phyloP scores from a whole-genome alignment of 2,113 vertebrate genomes.

The Nyctibius bracteatus region DNA sequence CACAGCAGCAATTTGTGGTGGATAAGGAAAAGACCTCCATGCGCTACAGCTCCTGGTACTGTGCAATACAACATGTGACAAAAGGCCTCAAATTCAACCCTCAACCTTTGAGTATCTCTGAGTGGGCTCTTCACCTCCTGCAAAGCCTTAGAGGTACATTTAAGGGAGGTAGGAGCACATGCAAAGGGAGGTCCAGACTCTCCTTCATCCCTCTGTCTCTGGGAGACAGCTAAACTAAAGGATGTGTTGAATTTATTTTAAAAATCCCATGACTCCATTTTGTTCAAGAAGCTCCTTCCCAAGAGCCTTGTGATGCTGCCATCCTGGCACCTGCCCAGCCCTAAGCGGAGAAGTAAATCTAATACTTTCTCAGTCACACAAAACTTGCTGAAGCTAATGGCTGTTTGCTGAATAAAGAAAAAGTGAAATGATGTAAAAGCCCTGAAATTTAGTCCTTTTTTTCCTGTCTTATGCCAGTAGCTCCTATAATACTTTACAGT shows the following conservation, averaged over 20 bases:
- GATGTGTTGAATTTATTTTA: background rate
- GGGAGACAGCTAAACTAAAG: background rate
- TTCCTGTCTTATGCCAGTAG: background rate
- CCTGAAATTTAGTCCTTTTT: background rate
- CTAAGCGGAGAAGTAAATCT: background rate
- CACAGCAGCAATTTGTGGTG: background rate
- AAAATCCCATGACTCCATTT: background rate
- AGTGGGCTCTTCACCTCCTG: background rate
- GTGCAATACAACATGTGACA: background rate
- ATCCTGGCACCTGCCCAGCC: constrained; percentile 27
- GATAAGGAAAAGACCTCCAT: background rate
- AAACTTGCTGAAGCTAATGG: constrained; percentile 42
- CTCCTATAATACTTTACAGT: background rate
- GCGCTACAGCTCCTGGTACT: background rate
- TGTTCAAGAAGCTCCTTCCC: background rate
- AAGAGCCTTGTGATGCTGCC: background rate
- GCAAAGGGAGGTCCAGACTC: background rate
- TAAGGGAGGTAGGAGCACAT: background rate
- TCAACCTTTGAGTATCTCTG: background rate
- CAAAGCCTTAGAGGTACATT: background rate
- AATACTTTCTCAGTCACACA: constrained; percentile 6
- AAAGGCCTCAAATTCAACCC: background rate
- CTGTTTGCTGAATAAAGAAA: constrained; percentile 35
- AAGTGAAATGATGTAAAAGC: constrained; percentile 13
- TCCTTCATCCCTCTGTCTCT: background rate